Percentiles rank a stretch among this genome's conserved stretches.
Evolutionary conservation across 2,113 vertebrate genomes (phyloP).

Genomic region (Erythrocercus mccallii): DNA sequence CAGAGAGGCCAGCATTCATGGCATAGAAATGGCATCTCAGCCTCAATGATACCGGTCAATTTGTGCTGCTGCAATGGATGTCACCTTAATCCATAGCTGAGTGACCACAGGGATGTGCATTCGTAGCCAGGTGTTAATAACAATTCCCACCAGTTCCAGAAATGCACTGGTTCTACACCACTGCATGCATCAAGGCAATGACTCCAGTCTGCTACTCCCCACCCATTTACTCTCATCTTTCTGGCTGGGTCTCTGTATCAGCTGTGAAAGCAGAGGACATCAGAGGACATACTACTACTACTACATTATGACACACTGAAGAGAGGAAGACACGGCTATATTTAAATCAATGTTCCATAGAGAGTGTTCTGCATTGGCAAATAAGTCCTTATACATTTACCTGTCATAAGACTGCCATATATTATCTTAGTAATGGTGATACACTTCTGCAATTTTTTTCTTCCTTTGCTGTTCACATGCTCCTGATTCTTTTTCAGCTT

Average conservation of each 20-base stretch:
- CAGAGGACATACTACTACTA: conserved; percentile 20
- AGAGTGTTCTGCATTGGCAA: neutral
- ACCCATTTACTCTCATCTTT: conserved; percentile 9
- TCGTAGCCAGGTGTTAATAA: neutral
- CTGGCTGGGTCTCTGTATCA: neutral
- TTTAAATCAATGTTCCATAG: conserved; percentile 58
- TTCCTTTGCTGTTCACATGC: conserved; percentile 1
- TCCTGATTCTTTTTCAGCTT: neutral
- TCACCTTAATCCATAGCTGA: conserved; percentile 36
- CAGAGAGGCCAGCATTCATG: neutral
- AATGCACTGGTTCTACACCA: neutral
- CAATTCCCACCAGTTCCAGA: neutral
- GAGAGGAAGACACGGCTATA: neutral
- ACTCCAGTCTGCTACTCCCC: neutral
- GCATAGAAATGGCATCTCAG: conserved; percentile 1
- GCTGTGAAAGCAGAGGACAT: conserved; percentile 52
- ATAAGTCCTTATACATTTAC: conserved; percentile 34
- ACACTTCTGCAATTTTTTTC: conserved; percentile 28
- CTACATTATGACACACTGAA: conserved; percentile 37
- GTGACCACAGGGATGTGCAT: neutral
- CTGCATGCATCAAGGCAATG: conserved; percentile 2
- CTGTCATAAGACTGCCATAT: conserved; percentile 18
- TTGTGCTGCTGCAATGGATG: neutral
- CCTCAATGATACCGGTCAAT: neutral
- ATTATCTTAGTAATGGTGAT: conserved; percentile 15